Evolutionary conservation across 2,797 vertebrate species (phyloP).

Genomic region (Aulostomus chinensis): DNA sequence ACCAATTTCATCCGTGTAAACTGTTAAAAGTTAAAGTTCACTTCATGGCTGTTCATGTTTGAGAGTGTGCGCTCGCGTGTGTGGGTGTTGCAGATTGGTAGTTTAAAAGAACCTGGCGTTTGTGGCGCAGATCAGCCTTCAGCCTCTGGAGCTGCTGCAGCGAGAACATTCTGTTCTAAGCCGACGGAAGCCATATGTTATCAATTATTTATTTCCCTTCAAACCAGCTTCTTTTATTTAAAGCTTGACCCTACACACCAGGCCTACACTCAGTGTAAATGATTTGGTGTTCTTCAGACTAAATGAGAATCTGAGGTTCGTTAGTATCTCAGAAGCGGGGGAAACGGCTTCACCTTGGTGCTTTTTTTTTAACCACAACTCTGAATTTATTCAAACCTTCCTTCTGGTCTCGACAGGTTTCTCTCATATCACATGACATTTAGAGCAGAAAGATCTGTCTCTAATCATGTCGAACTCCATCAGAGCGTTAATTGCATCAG

Average conservation of each 20-base stretch:
- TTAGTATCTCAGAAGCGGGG: no score
- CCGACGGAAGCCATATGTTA: constrained; percentile 67
- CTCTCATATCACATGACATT: constrained; percentile 9
- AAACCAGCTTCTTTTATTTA: constrained; percentile 21
- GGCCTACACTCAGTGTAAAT: background rate
- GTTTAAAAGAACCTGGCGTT: constrained; percentile 28
- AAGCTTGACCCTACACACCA: background rate
- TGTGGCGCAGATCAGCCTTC: constrained; percentile 41
- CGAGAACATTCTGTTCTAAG: constrained; percentile 78
- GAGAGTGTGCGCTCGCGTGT: no score
- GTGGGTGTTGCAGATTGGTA: background rate
- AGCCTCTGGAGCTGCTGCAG: constrained; percentile 43
- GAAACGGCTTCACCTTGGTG: no score
- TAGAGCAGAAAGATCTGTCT: background rate
- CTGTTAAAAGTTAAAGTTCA: no score
- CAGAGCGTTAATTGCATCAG: no score
- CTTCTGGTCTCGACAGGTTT: background rate
- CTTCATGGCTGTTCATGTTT: no score
- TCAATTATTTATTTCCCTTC: constrained; percentile 67
- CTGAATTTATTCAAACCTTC: background rate
- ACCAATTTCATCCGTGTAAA: no score
- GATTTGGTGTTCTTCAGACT: background rate
- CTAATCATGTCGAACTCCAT: no score
- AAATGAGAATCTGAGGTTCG: no score
- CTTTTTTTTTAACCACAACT: background rate